phyloP scores from a whole-genome alignment of 1,140 invertebrate genomes.

The Aleiodes sp. region DNA sequence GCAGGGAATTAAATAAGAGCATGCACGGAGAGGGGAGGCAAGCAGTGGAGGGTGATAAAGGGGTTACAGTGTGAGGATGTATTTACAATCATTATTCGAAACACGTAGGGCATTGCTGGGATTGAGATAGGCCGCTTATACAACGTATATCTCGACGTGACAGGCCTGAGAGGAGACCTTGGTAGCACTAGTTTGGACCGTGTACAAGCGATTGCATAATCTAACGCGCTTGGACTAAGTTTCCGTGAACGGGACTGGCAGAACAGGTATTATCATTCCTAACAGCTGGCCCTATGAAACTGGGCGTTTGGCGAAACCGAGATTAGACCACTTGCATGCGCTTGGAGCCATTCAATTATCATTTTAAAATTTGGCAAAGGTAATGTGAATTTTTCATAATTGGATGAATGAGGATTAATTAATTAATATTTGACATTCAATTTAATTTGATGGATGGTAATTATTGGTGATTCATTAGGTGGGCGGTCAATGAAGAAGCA shows the following conservation, averaged over 20 bases:
- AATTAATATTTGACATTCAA: too few species aligned
- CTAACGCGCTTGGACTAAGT: constrained; percentile 36
- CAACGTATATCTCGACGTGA: constrained; percentile 35
- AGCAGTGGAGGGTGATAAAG: too few species aligned
- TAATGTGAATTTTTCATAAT: too few species aligned
- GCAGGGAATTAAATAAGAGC: too few species aligned
- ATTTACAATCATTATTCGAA: constrained; percentile 41
- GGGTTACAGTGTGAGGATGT: constrained; percentile 31
- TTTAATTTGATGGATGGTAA: too few species aligned
- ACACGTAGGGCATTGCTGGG: constrained; percentile 26
- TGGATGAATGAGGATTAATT: too few species aligned
- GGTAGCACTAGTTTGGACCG: neutral
- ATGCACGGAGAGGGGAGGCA: too few species aligned
- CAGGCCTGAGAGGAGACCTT: neutral
- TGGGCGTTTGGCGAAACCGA: constrained; percentile 34
- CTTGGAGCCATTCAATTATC: neutral
- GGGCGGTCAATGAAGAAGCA: too few species aligned
- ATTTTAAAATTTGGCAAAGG: too few species aligned
- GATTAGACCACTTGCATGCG: constrained; percentile 38
- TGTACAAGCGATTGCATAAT: constrained; percentile 39
- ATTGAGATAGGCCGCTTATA: constrained; percentile 35
- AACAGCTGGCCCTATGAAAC: constrained; percentile 38
- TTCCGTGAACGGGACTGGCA: constrained; percentile 34
- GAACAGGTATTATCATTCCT: constrained; percentile 42
- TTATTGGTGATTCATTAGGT: too few species aligned